phyloP scores from a whole-genome alignment of 2,113 vertebrate genomes.

The Arenaria interpres region DNA sequence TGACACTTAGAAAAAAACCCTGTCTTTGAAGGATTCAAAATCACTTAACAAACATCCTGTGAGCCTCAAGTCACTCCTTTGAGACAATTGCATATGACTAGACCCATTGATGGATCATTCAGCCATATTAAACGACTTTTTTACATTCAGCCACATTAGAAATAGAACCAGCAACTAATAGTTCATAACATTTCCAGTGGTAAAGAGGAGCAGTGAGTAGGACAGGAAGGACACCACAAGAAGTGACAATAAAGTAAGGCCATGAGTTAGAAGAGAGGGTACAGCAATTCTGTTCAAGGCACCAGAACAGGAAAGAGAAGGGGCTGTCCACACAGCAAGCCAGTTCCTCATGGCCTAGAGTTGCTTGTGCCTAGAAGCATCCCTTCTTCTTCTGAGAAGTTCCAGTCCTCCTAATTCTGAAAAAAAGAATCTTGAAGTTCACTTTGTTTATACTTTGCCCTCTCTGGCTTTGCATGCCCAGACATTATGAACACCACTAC shows the following conservation, averaged over 20 bases:
- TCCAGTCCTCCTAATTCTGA: neutral
- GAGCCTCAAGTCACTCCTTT: neutral
- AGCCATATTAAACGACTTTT: neutral
- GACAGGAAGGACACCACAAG: neutral
- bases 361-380: neutral
- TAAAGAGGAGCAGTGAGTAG: accelerated
- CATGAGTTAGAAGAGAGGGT: neutral
- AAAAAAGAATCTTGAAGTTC: neutral
- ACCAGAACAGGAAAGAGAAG: neutral
- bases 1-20: neutral
- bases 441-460: neutral
- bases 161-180: neutral
- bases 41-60: neutral
- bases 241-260: neutral
- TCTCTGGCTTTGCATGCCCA: neutral
- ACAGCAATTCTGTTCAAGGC: neutral
- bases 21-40: neutral
- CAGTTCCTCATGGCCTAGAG: neutral
- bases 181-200: neutral
- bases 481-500: no score
- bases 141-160: neutral
- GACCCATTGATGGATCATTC: neutral
- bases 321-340: neutral
- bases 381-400: neutral
- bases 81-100: neutral